Percentiles rank a stretch among this genome's conserved stretches.
phyloP scores from a whole-genome alignment of 2,113 vertebrate genomes.

The Synchiropus splendidus region DNA sequence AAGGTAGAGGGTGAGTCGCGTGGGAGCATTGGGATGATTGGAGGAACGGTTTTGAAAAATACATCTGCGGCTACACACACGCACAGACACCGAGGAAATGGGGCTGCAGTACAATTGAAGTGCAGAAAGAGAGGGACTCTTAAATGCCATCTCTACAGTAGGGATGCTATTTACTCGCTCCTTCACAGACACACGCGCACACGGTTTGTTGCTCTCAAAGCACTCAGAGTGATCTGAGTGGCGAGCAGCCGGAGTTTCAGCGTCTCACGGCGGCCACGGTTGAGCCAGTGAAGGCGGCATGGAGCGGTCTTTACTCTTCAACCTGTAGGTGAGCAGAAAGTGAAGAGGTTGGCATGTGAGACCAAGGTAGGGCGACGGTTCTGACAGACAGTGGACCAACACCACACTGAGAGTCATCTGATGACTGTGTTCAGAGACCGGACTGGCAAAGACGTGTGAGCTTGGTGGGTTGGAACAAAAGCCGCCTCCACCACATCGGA shows the following conservation, averaged over 20 bases:
- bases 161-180: conserved; percentile 48
- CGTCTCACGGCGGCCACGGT: conserved; percentile 27
- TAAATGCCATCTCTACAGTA: conserved; percentile 58
- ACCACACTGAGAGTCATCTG: too few species aligned
- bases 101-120: conserved; percentile 51
- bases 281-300: too few species aligned
- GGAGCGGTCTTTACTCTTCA: too few species aligned
- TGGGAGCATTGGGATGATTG: conserved; percentile 48
- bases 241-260: conserved; percentile 32
- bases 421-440: too few species aligned
- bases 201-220: conserved; percentile 43
- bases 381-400: too few species aligned
- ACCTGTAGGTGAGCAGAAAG: too few species aligned
- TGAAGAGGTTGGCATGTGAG: too few species aligned
- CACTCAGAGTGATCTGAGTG: conserved; percentile 57
- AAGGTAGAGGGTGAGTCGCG: conserved; percentile 49
- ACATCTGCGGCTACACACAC: conserved; percentile 31
- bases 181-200: conserved; percentile 14
- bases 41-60: conserved; percentile 42
- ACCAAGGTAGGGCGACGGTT: too few species aligned
- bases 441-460: too few species aligned
- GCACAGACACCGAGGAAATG: conserved; percentile 41
- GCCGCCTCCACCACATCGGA: too few species aligned
- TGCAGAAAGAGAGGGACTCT: conserved; percentile 53
- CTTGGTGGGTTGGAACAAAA: too few species aligned